Base-by-base conservation (phyloP, 2,113 vertebrate species). In the Rhodinocichla rosea region DNA sequence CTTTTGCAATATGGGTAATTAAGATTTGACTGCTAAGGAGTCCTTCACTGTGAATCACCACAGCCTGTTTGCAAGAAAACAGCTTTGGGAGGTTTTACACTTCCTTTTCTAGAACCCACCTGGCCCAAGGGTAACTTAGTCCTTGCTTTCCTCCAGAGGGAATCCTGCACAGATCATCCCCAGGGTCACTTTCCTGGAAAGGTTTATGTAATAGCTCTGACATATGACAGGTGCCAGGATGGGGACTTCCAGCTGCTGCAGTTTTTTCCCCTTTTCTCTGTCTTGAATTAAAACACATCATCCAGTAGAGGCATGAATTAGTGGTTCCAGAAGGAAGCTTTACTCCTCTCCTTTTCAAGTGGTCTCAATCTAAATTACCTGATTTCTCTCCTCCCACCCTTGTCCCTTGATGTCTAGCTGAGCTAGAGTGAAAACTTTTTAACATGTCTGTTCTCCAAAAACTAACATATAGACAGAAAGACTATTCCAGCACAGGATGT, bases 81-180 rank as follows among this genome's bases (percentile, higher is more conserved):
- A 47, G n/a, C 33, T 91, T 23, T n/a, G 17, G 18, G 24, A 71
- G 40, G 33, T 60, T 68, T 86, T 56, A 21, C 20, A 15, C 10
- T 75, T 39, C 50, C 18, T 37, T 64, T 55, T 11, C 60, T 45
- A 64, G 49, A 94, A 13, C 37, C 32, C 37, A 44, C 26, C 28
- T 82, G 52, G 28, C 33, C n/a, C 33, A 67, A 42, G 23, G 27
- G 45, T 2, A 23, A 62, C 95, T 95, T 95, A 97, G 50, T 96
- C 92, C 65, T 91, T 95, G 40, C 53, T 85, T 60, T 91, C 83
- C 68, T 89, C 75, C 78, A 82, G 64, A 74, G 92, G 84, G 32
- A 94, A 95, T 60, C 97, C 95, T 45, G 96, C 96, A 94, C 97
- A 98, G 35, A 97, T 70, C 89, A 92, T 95, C n/a, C 30, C 87